Conservation (phyloP, 2,113 vertebrate genomes). For the Epinephelus cyanopodus region DNA sequence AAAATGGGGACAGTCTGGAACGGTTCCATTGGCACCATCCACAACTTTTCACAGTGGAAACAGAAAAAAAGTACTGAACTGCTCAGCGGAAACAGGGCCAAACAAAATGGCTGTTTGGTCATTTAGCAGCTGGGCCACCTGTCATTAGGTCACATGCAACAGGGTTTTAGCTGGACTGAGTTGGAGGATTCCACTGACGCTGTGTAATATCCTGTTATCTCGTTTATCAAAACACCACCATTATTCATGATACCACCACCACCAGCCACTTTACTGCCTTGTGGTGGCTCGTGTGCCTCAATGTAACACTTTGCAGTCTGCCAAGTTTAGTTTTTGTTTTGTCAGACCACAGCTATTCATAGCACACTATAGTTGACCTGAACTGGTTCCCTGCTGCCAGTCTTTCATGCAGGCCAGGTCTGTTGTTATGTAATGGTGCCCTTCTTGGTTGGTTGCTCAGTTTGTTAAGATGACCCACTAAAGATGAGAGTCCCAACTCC, state of each 20-base stretch:
- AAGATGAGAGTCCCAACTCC: neutral
- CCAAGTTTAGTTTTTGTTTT: neutral
- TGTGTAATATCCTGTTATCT: neutral
- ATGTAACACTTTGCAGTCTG: neutral
- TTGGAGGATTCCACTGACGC: neutral
- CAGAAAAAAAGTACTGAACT: too few relatives aligned
- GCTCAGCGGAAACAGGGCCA: too few relatives aligned
- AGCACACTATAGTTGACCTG: neutral
- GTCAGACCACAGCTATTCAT: neutral
- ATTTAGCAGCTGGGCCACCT: too few relatives aligned
- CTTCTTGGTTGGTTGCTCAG: neutral
- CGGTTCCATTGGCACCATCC: too few relatives aligned
- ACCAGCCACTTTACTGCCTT: neutral
- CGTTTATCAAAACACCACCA: neutral
- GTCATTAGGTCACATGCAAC: too few relatives aligned
- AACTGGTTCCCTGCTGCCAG: neutral
- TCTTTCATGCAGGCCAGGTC: neutral
- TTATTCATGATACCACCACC: neutral
- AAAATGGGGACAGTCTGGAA: too few relatives aligned
- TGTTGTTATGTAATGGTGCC: neutral
- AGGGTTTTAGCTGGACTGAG: neutral
- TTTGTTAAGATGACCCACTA: neutral
- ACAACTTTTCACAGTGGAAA: too few relatives aligned
- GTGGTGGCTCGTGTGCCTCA: neutral
- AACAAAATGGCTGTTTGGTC: too few relatives aligned